phyloP scores from a whole-genome alignment of 2,113 vertebrate genomes.

The Butorides virescens region DNA sequence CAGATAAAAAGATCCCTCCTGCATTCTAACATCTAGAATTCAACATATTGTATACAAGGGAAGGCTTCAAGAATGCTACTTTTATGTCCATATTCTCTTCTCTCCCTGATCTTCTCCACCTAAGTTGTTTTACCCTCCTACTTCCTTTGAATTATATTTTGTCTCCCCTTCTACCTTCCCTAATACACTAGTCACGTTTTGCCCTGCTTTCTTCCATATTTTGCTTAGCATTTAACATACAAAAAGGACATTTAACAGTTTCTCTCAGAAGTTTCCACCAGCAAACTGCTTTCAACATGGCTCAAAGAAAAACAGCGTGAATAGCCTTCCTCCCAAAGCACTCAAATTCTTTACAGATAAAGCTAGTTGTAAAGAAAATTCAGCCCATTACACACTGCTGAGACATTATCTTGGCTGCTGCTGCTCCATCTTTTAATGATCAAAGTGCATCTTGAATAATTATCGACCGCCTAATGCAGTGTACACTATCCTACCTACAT shows the following conservation, averaged over 20 bases:
- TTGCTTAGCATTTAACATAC: neutral
- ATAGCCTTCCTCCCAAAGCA: neutral
- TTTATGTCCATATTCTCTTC: neutral
- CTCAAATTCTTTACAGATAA: neutral
- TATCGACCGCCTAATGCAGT: neutral
- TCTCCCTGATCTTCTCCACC: neutral
- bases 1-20: neutral
- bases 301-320: neutral
- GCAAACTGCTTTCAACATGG: neutral
- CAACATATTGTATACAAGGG: neutral
- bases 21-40: neutral
- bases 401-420: neutral
- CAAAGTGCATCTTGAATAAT: neutral
- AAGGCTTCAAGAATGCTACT: neutral
- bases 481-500: neutral
- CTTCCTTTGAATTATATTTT: neutral
- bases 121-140: neutral
- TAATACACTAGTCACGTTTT: neutral
- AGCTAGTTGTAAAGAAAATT: neutral
- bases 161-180: neutral
- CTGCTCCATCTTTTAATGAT: neutral
- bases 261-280: neutral
- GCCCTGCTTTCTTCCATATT: neutral
- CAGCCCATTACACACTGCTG: neutral
- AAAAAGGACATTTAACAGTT: neutral